phyloP scores from a whole-genome alignment of 2,113 vertebrate species.

The Vireo altiloquus region DNA sequence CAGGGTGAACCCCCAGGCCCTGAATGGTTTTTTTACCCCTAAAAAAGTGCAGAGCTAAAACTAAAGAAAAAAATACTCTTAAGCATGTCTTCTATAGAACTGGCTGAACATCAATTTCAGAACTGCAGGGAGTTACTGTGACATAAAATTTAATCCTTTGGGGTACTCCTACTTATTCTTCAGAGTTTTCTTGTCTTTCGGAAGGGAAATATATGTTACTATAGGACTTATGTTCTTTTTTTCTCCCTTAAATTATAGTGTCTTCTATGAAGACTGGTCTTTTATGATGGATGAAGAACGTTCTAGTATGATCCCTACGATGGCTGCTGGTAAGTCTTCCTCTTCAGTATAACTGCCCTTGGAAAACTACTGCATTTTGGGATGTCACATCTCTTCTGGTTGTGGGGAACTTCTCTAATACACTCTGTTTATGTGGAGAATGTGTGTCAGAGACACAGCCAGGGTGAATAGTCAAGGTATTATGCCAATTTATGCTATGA shows the following conservation, averaged over 20 bases:
- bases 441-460: neutral
- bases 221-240: neutral
- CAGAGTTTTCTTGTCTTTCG: neutral
- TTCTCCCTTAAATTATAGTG: conserved; percentile 63
- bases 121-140: neutral
- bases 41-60: neutral
- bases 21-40: neutral
- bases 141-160: neutral
- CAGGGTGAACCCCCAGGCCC: neutral
- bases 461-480: neutral
- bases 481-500: neutral
- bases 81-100: neutral
- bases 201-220: neutral
- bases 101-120: neutral
- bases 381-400: neutral
- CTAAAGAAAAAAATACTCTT: neutral
- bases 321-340: conserved; percentile 90
- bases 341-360: neutral
- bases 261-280: conserved; percentile 98
- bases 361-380: neutral
- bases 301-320: conserved; percentile 95
- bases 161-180: neutral
- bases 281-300: conserved; percentile 94
- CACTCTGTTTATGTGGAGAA: neutral
- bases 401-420: neutral